phyloP scores from a whole-genome alignment of 1,140 invertebrate species.

The Elysia chlorotica region DNA sequence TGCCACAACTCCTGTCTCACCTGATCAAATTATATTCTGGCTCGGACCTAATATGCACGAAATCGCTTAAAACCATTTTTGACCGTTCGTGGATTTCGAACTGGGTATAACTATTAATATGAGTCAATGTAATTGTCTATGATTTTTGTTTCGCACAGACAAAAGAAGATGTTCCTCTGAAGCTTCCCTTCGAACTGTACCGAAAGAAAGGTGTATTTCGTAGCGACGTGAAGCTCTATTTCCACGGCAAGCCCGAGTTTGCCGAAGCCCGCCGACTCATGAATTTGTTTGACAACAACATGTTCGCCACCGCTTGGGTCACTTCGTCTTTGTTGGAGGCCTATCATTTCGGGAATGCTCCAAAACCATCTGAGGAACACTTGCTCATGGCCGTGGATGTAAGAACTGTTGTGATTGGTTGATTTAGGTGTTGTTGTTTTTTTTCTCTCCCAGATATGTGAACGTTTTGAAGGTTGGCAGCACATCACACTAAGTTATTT shows the following conservation, averaged over 20 bases:
- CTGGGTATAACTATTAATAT: no score
- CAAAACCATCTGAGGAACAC: slow-evolving; percentile 27
- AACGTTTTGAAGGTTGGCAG: no score
- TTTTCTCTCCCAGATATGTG: neutral
- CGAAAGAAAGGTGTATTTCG: slow-evolving; percentile 39
- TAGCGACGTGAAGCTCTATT: slow-evolving; percentile 40
- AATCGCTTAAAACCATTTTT: no score
- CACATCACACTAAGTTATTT: no score
- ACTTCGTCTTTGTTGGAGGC: slow-evolving; percentile 39
- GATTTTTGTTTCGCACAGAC: no score
- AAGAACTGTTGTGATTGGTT: neutral
- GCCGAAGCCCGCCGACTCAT: slow-evolving; percentile 29
- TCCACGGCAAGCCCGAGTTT: slow-evolving; percentile 33
- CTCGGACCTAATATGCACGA: no score
- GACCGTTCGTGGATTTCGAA: no score
- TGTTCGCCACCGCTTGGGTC: slow-evolving; percentile 49
- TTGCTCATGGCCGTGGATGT: slow-evolving; percentile 37
- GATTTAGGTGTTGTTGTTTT: neutral
- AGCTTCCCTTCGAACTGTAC: no score
- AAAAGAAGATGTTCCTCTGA: no score
- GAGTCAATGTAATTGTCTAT: no score
- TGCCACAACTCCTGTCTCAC: no score
- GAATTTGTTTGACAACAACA: slow-evolving; percentile 51
- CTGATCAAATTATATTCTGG: no score
- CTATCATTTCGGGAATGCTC: slow-evolving; percentile 32